A percentile compares a stretch with the other conserved stretches of the same genome.
phyloP scores from a whole-genome alignment of 2,888 invertebrate genomes.

The Ochropacha duplaris region DNA sequence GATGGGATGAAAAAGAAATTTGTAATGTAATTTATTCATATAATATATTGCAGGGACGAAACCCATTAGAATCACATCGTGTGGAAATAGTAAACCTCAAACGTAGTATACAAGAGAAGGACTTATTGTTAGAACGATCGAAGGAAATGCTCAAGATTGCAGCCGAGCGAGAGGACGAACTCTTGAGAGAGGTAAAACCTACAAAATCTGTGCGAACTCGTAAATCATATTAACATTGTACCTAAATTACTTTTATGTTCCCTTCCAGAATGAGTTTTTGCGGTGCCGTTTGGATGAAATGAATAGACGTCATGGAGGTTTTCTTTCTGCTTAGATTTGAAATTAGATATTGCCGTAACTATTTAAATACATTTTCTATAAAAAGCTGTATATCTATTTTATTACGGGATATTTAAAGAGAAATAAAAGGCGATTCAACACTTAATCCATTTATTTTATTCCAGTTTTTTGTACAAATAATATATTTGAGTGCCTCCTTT shows the following conservation, averaged over 20 bases:
- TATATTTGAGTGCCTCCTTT: too few species aligned
- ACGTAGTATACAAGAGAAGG: slow-evolving; percentile 81
- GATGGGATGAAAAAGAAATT: too few species aligned
- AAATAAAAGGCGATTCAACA: background rate
- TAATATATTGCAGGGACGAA: slow-evolving; percentile 44
- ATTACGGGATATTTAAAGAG: background rate
- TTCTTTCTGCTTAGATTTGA: slow-evolving; percentile 44
- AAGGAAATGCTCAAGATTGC: slow-evolving; percentile 84
- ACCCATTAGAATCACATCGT: slow-evolving; percentile 59
- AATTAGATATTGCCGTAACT: background rate
- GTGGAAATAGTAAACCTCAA: slow-evolving; percentile 78
- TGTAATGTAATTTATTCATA: too few species aligned
- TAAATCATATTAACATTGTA: background rate
- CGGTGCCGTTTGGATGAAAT: slow-evolving; percentile 61
- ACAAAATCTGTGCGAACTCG: background rate
- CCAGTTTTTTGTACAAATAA: too few species aligned
- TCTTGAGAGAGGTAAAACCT: slow-evolving; percentile 77
- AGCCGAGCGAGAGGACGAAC: slow-evolving; percentile 83
- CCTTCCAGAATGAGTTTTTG: slow-evolving; percentile 60
- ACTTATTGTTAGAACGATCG: slow-evolving; percentile 81
- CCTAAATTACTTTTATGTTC: slow-evolving; percentile 4
- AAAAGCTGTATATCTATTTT: too few species aligned
- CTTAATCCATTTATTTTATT: background rate
- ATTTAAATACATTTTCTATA: background rate
- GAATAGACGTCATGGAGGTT: slow-evolving; percentile 47